These are phyloP conservation scores for Scleropages formosus DNA, from an alignment of 2,797 vertebrate genomes.

Conservation along the genomic window DNA sequence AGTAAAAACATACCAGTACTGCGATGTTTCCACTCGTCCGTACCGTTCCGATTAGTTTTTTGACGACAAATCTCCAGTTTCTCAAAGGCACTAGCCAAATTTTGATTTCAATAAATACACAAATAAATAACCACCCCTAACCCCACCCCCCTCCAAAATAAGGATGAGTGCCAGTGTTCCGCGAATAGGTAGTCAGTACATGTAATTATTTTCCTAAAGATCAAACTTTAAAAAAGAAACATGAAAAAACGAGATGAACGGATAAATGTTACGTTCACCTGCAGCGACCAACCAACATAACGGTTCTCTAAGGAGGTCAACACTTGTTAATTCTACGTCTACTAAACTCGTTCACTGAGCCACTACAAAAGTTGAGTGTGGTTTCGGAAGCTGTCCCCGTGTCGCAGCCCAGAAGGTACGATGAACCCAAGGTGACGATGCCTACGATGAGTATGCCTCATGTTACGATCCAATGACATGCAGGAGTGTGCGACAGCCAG, in stretches of 20 bases:
- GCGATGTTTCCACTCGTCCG: neutral
- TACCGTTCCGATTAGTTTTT: constrained; percentile 1
- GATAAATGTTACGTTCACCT: constrained; percentile 1
- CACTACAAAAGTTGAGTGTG: constrained; percentile 1
- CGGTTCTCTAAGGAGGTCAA: constrained; percentile 49
- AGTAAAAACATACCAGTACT: neutral
- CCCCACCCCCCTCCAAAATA: constrained; percentile 26
- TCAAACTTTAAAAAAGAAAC: neutral
- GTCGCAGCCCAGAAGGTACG: constrained; percentile 27
- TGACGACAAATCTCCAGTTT: constrained; percentile 45
- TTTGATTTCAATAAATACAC: constrained; percentile 59
- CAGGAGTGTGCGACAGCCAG: constrained; percentile 39
- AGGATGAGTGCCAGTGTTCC: constrained; percentile 26
- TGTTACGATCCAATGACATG: constrained; percentile 47
- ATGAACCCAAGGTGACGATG: constrained; percentile 33
- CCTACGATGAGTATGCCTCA: constrained; percentile 3
- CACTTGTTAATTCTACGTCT: constrained; percentile 40
- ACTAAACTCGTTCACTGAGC: constrained; percentile 11
- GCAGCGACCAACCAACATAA: neutral
- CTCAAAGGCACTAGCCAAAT: constrained; percentile 72
- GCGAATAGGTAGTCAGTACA: constrained; percentile 46
- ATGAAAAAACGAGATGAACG: constrained; percentile 23
- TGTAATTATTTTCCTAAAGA: constrained; percentile 36
- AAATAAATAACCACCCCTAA: constrained; percentile 47
- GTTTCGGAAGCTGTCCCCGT: neutral